Evolutionary conservation across 2,888 invertebrate species (phyloP).

Genomic region (Nemurella pictetii): DNA sequence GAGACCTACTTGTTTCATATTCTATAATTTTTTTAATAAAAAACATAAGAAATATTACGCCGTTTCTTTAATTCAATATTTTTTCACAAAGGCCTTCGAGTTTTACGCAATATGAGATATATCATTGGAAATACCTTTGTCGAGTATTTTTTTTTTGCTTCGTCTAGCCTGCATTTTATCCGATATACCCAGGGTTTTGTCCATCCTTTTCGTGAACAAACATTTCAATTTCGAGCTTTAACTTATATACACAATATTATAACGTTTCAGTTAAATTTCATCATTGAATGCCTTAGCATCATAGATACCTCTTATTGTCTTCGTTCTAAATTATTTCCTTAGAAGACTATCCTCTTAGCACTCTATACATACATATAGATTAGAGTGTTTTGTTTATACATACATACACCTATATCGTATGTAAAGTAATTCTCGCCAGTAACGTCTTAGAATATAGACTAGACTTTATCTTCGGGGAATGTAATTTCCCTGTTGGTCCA

Average conservation of each 20-base stretch:
- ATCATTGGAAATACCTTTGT: too few species aligned
- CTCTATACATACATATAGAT: neutral
- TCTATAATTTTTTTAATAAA: neutral
- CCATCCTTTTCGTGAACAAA: too few species aligned
- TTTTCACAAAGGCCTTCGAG: neutral
- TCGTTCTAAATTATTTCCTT: neutral
- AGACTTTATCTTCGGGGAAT: constrained; percentile 1
- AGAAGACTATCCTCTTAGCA: neutral
- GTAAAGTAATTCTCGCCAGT: neutral
- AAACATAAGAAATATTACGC: neutral
- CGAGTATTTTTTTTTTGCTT: too few species aligned
- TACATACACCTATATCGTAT: neutral
- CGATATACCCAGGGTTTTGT: too few species aligned
- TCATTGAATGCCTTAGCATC: neutral
- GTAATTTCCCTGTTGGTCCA: constrained; percentile 38
- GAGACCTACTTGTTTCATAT: too few species aligned
- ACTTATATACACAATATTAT: too few species aligned
- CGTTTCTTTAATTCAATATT: neutral
- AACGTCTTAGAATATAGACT: constrained; percentile 4
- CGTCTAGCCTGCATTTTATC: too few species aligned
- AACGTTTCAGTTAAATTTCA: too few species aligned
- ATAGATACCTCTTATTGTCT: neutral
- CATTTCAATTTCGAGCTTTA: too few species aligned
- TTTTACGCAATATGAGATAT: neutral
- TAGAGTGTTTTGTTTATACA: too few species aligned